These are phyloP conservation scores for Pangasianodon gigas DNA, from an alignment of 2,113 vertebrate species.

Conservation along the genomic window DNA sequence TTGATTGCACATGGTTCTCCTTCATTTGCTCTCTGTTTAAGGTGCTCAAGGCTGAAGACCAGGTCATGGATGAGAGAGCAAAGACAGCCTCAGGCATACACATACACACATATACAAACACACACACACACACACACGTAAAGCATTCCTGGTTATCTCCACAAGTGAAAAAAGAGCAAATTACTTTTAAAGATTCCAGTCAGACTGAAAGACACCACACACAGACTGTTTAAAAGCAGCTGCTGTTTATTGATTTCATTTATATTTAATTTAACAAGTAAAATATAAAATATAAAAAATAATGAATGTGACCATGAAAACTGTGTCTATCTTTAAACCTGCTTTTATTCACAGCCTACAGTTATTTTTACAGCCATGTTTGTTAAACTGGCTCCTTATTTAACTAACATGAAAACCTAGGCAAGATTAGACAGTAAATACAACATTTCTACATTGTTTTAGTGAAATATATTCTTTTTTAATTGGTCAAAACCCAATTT, in stretches of 20 bases:
- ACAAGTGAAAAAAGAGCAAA: not conserved
- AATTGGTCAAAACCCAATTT: not conserved
- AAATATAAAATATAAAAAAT: not conserved
- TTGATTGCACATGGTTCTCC: slow-evolving; percentile 33
- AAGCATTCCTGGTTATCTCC: not conserved
- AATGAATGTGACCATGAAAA: not conserved
- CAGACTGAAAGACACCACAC: not conserved
- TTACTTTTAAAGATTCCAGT: not conserved
- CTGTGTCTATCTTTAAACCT: not conserved
- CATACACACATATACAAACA: not conserved
- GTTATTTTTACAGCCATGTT: not conserved
- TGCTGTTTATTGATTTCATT: not conserved
- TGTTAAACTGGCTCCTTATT: not conserved
- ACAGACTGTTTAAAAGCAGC: not conserved
- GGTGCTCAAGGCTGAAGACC: slow-evolving; percentile 46
- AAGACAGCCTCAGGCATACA: slow-evolving; percentile 32
- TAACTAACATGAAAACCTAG: not conserved
- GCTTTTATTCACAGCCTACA: not conserved
- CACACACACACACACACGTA: not conserved
- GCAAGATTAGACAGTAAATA: not conserved
- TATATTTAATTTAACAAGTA: not conserved
- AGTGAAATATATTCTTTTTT: not conserved
- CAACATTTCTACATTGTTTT: not conserved
- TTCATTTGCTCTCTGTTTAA: slow-evolving; percentile 54
- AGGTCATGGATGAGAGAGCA: slow-evolving; percentile 41